Evolutionary conservation across 2,113 vertebrate genomes (phyloP).

Genomic region (Phainopepla nitens): DNA sequence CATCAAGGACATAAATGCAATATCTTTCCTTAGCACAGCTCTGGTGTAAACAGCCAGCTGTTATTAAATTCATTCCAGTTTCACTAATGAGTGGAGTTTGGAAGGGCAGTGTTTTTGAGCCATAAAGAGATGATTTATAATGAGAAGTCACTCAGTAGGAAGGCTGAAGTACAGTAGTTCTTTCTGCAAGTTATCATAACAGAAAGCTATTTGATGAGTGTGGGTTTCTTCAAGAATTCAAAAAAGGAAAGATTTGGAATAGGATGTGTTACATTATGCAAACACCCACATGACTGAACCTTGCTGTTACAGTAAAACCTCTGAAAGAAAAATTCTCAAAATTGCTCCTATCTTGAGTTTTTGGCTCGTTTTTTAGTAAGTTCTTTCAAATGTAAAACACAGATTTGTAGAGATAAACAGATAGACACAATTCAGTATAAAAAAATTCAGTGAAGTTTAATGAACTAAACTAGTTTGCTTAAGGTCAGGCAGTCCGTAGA

Average conservation of each 20-base stretch:
- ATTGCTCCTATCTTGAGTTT: background rate
- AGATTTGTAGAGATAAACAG: background rate
- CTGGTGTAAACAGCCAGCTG: conserved; percentile 23
- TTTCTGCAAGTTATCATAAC: conserved; percentile 61
- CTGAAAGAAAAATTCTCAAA: background rate
- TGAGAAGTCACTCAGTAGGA: conserved; percentile 65
- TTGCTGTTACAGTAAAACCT: conserved; percentile 1
- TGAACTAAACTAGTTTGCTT: background rate
- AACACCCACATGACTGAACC: background rate
- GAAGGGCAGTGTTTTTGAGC: conserved; percentile 60
- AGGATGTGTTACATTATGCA: conserved; percentile 24
- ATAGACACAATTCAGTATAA: background rate
- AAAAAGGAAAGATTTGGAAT: conserved; percentile 38
- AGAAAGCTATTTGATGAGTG: conserved; percentile 65
- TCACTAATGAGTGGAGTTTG: conserved; percentile 65
- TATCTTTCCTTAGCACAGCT: conserved; percentile 3
- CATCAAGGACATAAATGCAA: conserved; percentile 37
- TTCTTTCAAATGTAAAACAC: background rate
- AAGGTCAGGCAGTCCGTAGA: background rate
- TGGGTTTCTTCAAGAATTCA: conserved; percentile 46
- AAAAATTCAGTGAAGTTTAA: background rate
- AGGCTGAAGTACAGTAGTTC: conserved; percentile 30
- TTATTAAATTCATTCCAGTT: conserved; percentile 63
- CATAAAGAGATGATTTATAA: conserved; percentile 72
- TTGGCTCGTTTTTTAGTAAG: background rate